Base-by-base conservation (phyloP, 2,113 vertebrate species). In the Cavia aperea region DNA sequence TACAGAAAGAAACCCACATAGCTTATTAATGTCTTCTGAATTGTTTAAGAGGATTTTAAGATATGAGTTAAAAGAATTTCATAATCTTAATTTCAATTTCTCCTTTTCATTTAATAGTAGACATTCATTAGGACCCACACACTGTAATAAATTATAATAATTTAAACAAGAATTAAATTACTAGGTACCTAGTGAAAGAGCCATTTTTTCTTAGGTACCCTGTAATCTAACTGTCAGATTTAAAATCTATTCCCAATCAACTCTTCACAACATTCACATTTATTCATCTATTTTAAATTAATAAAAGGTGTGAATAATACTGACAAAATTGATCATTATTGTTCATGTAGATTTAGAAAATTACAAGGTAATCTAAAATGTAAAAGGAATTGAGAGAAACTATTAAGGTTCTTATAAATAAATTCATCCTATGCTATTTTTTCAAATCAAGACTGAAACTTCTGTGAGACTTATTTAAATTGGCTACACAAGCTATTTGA, bases 71-170 rank as follows among this genome's bases (percentile, higher is more conserved):
- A 97, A 97, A 97, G 97, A 98, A 98, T 98, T 98, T 98, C 98
- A 98, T 98, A 98, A 97, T 98, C 98, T 98, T 97, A 96, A 99
- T 99, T 99, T 99, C 97, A 98, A 98, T 99, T 98, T 98, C 98
- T 99, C 98, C 98, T 98, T 98, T 98, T 97, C 98, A 99, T 99
- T 98, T 99, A 98, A 99, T 99, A 98, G 98, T 99, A 98, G 97
- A 98, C 98, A 98, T 99, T 99, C 98, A 99, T 99, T 99, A 99
- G 97, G 98, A 98, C 98, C 98, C 98, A 98, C 98, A 98, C 98
- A 98, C 98, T 98, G 98, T 99, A 99, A 99, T 99, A 99, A 99
- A 99, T 99, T 98, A 99, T 98, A 98, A 99, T 99, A 99, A 99
- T 99, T 99, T 98, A 98, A 98, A 98, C 98, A 98, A 99, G 99